A percentile compares a stretch with the other conserved stretches of the same genome.
Conservation (phyloP, 2,888 invertebrate genomes). For the Eilema depressum region DNA sequence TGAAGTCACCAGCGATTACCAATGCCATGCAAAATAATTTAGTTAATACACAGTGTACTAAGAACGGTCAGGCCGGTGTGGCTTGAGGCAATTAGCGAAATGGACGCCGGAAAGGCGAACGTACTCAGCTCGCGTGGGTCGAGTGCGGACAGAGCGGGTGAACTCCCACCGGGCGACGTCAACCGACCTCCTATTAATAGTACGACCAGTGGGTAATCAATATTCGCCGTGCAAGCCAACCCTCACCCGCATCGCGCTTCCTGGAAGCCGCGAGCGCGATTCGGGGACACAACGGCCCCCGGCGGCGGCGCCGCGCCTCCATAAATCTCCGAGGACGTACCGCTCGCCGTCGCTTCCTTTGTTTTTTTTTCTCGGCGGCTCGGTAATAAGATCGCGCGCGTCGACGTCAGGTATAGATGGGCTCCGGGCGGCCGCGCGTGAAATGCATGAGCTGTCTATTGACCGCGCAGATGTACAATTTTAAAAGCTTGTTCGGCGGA, state of each 20-base stretch:
- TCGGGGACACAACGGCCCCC: slow-evolving; percentile 67
- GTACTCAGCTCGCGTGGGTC: slow-evolving; percentile 62
- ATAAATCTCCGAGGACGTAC: slow-evolving; percentile 77
- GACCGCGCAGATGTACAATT: slow-evolving; percentile 69
- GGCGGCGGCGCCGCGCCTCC: slow-evolving; percentile 81
- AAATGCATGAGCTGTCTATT: slow-evolving; percentile 63
- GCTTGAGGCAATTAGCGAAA: slow-evolving; percentile 76
- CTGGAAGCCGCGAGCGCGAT: slow-evolving; percentile 70
- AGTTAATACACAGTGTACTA: slow-evolving; percentile 42
- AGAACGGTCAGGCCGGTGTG: slow-evolving; percentile 48
- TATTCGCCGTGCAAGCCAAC: slow-evolving; percentile 74
- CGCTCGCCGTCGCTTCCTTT: slow-evolving; percentile 74
- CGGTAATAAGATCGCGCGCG: slow-evolving; percentile 82
- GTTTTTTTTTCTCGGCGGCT: slow-evolving; percentile 69
- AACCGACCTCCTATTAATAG: slow-evolving; percentile 77
- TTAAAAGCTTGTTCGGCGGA: slow-evolving; percentile 52
- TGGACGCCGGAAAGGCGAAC: slow-evolving; percentile 71
- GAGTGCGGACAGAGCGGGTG: slow-evolving; percentile 55
- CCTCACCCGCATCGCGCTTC: slow-evolving; percentile 77
- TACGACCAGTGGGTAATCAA: slow-evolving; percentile 76
- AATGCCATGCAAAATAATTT: slow-evolving; percentile 45
- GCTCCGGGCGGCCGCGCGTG: slow-evolving; percentile 58
- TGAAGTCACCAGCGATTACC: slow-evolving; percentile 34
- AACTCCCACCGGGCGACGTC: slow-evolving; percentile 58
- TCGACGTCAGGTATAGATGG: slow-evolving; percentile 81